Base-by-base conservation (phyloP, 92 coral and sea anemone species). In the Montipora capitata region DNA sequence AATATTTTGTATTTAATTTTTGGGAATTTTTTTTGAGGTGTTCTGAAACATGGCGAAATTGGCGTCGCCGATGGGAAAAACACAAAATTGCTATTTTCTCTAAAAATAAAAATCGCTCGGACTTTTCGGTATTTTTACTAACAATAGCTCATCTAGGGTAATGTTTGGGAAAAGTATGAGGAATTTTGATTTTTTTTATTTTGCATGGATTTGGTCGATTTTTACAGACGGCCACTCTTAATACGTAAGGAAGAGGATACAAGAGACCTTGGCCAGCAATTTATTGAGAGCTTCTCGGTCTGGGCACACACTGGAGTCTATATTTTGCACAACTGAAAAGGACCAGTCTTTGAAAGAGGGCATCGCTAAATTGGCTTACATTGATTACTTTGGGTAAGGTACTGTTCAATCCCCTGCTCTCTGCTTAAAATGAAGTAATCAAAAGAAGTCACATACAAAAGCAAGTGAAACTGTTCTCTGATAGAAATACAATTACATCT, bases 361-460 rank as follows among this genome's bases (percentile, higher is more conserved):
- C 62, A 56, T 56, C 4, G 62, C 62, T 56, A 56, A 10, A 56
- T 56, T 56, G 62, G 62, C 62, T 56, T 67, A 67, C 72, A n/a
- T 4, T 35, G 15, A 67, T 7, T 38, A 67, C 40, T 38, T 9
- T 67, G 72, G 72, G 72, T 18, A 67, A 67, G 72, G 14, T 27
- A 67, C 40, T 67, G 72, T 67, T 67, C 72, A 67, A 67, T 67
- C 72, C 72, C 72, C 48, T 67, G 72, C 39, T 67, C 72, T 67
- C 72, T 67, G 72, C 72, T 56, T 56, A 56, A 45, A 56, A 56
- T 13, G 12, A 10, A 56, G 62, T 56, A 56, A 56, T 56, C 10
- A 56, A 56, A 56, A 56, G 62, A 56, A 56, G 12, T 56, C 82
- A 17, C 43, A 13, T 12, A 44, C 66, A 38, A 66, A 64, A 64